Evolutionary conservation across 2,888 invertebrate genomes (phyloP), one percentile per base, ranked within the genome.

Genomic region (Eristalis arbustorum): DNA sequence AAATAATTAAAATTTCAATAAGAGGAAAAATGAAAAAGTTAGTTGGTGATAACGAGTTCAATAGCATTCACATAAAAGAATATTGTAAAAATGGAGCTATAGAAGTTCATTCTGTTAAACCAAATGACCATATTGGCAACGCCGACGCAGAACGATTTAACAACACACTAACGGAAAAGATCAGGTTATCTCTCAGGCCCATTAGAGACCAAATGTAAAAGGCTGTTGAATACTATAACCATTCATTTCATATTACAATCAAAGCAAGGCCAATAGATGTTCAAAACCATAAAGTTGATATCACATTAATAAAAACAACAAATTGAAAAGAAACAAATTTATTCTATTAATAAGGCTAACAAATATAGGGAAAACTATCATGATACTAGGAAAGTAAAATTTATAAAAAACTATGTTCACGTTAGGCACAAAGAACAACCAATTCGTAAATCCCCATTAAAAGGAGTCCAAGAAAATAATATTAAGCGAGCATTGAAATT

Each of bases 141-240:
- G 62, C 73, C 1, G 77, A 78, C 13, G 68, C 76, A 34, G 81
- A 84, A 76, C 56, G 79, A 18, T 14, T 84, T n/a, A n/a, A n/a
- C n/a, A n/a, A n/a, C n/a, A n/a, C n/a, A n/a, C n/a, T n/a, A n/a
- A n/a, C n/a, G n/a, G n/a, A n/a, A n/a, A n/a, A n/a, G n/a, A n/a
- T n/a, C n/a, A n/a, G n/a, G n/a, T n/a, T n/a, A n/a, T n/a, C n/a
- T n/a, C n/a, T n/a, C n/a, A n/a, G n/a, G n/a, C n/a, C n/a, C n/a
- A n/a, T n/a, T n/a, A n/a, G 67, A 78, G 69, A 79, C 63, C 88
- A 88, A 77, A 87, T 89, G 56, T 71, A 80, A 11, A 87, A 77
- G 56, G 80, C 87, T 10, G 66, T 88, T 66, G 64, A 68, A 42
- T 87, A 71, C n/a, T 85, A 85, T 59, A 89, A 88, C 49, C 68